Evolutionary conservation across 1,140 invertebrate species (phyloP).

Genomic region (Drosophila repletoides): DNA sequence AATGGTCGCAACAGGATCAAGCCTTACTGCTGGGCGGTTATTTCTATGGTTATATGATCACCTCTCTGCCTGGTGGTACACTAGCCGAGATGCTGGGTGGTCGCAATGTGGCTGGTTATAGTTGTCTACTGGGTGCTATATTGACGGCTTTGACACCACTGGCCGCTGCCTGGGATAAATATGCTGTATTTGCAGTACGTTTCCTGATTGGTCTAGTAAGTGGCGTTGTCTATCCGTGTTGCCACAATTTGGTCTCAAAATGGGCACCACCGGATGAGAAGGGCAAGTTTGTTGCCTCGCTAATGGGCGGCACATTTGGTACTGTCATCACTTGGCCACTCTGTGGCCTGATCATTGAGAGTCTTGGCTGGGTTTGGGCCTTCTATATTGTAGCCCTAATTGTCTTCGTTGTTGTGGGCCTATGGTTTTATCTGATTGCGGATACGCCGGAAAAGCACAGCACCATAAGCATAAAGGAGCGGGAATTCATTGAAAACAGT

Average conservation of each 20-base stretch:
- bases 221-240: conserved; percentile 88
- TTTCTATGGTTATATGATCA: conserved; percentile 86
- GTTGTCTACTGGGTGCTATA: conserved; percentile 85
- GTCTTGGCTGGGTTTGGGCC: conserved; percentile 88
- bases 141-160: conserved; percentile 88
- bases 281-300: conserved; percentile 89
- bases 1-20: conserved; percentile 86
- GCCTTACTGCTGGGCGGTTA: conserved; percentile 86
- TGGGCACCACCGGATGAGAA: conserved; percentile 91
- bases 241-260: conserved; percentile 88
- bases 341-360: conserved; percentile 86
- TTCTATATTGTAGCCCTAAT: conserved; percentile 88
- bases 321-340: conserved; percentile 89
- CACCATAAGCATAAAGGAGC: conserved; percentile 89
- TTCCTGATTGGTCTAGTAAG: conserved; percentile 87
- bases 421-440: conserved; percentile 87
- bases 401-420: conserved; percentile 85
- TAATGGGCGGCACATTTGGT: conserved; percentile 90
- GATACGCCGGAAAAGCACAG: conserved; percentile 90
- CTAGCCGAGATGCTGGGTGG: conserved; percentile 90
- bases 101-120: conserved; percentile 85
- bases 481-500: conserved; percentile 87
- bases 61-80: conserved; percentile 86
- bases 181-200: conserved; percentile 85
- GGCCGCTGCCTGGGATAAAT: conserved; percentile 85